phyloP scores from a whole-genome alignment of 2,888 invertebrate species.

The Campoplex nolae region DNA sequence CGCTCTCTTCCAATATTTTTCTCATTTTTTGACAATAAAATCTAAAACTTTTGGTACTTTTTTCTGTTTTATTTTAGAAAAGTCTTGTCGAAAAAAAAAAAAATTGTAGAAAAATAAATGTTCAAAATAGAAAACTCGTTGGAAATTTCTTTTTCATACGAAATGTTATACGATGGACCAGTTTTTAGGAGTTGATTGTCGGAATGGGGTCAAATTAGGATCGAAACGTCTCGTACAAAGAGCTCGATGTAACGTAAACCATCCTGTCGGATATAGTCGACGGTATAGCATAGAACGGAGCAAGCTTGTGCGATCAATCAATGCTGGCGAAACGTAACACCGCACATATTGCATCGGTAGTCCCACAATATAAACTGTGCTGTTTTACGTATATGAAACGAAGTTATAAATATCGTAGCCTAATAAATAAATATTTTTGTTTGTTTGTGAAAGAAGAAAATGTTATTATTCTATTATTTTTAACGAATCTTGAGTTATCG shows the following conservation, averaged over 20 bases:
- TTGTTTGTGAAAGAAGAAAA: not conserved
- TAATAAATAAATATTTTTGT: not conserved
- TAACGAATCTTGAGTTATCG: not conserved
- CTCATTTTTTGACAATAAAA: not conserved
- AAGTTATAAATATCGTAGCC: not conserved
- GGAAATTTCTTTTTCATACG: not conserved
- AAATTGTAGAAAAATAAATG: not conserved
- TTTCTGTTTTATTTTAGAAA: not conserved
- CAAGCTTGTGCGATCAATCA: slow-evolving; percentile 38
- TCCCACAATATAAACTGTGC: not conserved
- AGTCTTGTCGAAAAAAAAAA: not conserved
- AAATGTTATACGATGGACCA: not conserved
- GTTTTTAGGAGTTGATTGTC: not conserved
- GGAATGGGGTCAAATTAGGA: slow-evolving; percentile 8
- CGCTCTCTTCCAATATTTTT: not conserved
- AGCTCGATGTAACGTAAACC: slow-evolving; percentile 22
- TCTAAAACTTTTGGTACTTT: not conserved
- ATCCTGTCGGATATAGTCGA: slow-evolving; percentile 21
- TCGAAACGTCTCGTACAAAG: slow-evolving; percentile 20
- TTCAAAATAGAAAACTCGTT: not conserved
- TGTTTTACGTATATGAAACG: not conserved
- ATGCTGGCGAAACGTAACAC: slow-evolving; percentile 21
- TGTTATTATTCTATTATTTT: not conserved
- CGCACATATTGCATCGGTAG: slow-evolving; percentile 25
- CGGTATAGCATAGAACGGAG: slow-evolving; percentile 11